These are phyloP conservation scores for Nannoperca australis DNA, from an alignment of 2,797 vertebrate genomes.

Conservation along the genomic window DNA sequence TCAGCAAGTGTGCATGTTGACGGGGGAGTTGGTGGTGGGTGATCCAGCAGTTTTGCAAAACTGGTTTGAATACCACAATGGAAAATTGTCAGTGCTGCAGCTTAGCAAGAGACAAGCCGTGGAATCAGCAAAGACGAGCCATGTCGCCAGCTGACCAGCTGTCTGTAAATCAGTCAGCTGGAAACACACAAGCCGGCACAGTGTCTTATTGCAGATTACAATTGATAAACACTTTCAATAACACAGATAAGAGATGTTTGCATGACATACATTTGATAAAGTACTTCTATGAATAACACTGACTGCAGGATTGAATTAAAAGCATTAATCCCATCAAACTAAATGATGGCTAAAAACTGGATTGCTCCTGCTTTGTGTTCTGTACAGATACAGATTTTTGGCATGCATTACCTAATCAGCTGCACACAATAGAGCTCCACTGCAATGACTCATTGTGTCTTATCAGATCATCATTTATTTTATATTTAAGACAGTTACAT, in stretches of 20 bases:
- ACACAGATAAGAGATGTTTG: conserved; percentile 7
- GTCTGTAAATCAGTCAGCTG: conserved; percentile 23
- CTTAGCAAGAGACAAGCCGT: conserved; percentile 41
- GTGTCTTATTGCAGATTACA: conserved; percentile 21
- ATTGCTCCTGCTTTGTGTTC: conserved; percentile 14
- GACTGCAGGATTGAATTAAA: conserved; percentile 12
- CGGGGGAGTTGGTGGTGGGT: no score
- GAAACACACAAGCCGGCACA: conserved; percentile 3
- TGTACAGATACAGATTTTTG: conserved; percentile 28
- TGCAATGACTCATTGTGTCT: not conserved
- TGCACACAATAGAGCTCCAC: not conserved
- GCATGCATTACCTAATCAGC: conserved; percentile 7
- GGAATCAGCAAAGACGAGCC: conserved; percentile 61
- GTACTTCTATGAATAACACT: not conserved
- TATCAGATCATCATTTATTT: not conserved
- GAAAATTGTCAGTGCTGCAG: conserved; percentile 63
- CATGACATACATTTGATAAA: conserved; percentile 7
- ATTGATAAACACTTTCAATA: conserved; percentile 18
- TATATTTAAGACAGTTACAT: not conserved
- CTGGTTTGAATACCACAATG: conserved; percentile 70
- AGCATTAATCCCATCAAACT: conserved; percentile 18
- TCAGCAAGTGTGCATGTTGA: not conserved
- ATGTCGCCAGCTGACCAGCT: conserved; percentile 35
- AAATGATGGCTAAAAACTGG: conserved; percentile 4
- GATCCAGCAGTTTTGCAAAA: conserved; percentile 21